Percentiles rank a stretch among this genome's conserved stretches.
Evolutionary conservation across 1,140 invertebrate genomes (phyloP).

Genomic region (Bombus difficillimus): DNA sequence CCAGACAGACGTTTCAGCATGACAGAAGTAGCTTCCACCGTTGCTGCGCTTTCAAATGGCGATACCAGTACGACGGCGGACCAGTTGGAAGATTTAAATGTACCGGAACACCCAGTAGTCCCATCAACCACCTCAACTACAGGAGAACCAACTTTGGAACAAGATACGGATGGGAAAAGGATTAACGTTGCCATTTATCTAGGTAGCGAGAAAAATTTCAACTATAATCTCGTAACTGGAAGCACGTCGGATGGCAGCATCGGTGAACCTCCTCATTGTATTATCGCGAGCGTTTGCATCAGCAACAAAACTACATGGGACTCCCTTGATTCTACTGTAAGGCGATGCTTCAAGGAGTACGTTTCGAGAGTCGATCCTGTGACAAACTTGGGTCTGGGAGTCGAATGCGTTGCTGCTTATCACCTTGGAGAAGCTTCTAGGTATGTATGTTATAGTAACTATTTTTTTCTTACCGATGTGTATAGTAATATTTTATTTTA

Average conservation of each 20-base stretch:
- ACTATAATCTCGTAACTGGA: slow-evolving; percentile 78
- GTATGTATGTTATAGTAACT: slow-evolving; percentile 77
- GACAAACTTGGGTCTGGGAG: slow-evolving; percentile 94
- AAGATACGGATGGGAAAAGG: slow-evolving; percentile 92
- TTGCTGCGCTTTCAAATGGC: slow-evolving; percentile 80
- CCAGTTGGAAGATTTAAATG: slow-evolving; percentile 81
- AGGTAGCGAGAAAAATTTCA: slow-evolving; percentile 90
- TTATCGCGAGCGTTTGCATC: slow-evolving; percentile 94
- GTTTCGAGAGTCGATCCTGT: slow-evolving; percentile 95
- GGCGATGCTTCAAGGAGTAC: slow-evolving; percentile 97
- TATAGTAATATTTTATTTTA: neutral
- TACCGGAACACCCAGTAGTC: slow-evolving; percentile 82
- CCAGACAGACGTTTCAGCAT: slow-evolving; percentile 85
- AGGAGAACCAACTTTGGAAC: slow-evolving; percentile 84
- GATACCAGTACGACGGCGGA: slow-evolving; percentile 77
- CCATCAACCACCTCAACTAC: slow-evolving; percentile 82
- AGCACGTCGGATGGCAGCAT: slow-evolving; percentile 78
- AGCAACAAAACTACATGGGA: slow-evolving; percentile 98
- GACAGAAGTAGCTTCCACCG: slow-evolving; percentile 82
- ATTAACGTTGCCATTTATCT: slow-evolving; percentile 92
- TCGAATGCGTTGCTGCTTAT: slow-evolving; percentile 95
- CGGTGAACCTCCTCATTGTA: slow-evolving; percentile 85
- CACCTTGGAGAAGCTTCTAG: slow-evolving; percentile 94
- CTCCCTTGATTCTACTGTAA: slow-evolving; percentile 94
- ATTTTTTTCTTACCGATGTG: neutral